Base-by-base conservation (phyloP, 2,797 vertebrate genomes). In the Brachyrhaphis roseni region DNA sequence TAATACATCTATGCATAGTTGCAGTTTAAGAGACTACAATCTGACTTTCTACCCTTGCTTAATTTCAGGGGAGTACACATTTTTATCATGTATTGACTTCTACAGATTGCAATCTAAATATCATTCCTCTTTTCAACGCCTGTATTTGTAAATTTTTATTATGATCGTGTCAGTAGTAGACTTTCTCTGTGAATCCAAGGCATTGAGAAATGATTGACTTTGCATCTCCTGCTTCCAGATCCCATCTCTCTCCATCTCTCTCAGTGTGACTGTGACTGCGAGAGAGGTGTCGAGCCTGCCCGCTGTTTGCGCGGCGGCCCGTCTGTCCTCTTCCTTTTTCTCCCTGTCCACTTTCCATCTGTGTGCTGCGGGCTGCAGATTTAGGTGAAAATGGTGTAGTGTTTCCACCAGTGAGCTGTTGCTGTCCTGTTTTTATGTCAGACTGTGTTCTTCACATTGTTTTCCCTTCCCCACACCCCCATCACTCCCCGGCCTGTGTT, bases 341-440 rank as follows among this genome's bases (percentile, higher is more conserved):
- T 91, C 85, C 89, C 87, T 78, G 90, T 88, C 85, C 88, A 88
- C 84, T 91, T 91, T 93, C 93, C 91, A 92, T 94, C 92, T 92
- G 88, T 86, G 91, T 86, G 85, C 90, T 89, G 82, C 86, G 89
- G 88, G 92, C 82, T 92, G 89, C 91, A 93, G 87, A 93, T 95
- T 93, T 92, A 94, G 94, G 94, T 96, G 96, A 96, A 97, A 97
- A 90, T 93, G 88, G 92, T 95, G 95, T 93, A 91, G 86, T 80
- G 79, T 88, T 51, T 88, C 90, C 87, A 39, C 86, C 92, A 91
- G 91, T 92, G 91, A 96, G 94, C 95, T 95, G 89, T 95, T 95
- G 93, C 91, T 86, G 89, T 88, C 89, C 94, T 90, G 94, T 91
- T 87, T 89, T 92, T 89, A 81, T 87, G 87, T 94, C 91, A 91